Evolutionary conservation across 2,113 vertebrate genomes (phyloP).

Genomic region (Alethe diademata): DNA sequence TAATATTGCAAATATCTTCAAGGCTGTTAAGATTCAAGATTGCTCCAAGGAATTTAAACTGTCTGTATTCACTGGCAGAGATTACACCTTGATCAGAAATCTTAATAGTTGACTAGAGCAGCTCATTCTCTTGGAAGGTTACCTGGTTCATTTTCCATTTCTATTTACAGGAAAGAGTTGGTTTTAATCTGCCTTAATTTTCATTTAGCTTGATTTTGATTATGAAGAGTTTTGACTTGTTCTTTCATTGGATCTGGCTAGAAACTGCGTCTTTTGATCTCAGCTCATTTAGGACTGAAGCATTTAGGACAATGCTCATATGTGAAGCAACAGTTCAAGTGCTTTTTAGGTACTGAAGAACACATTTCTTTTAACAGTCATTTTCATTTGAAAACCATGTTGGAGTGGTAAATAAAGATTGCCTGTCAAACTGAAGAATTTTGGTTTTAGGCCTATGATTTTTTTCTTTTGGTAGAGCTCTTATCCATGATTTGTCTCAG

Average conservation of each 20-base stretch:
- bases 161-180: background rate
- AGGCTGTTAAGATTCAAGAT: background rate
- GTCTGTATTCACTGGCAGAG: background rate
- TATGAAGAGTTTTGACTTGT: background rate
- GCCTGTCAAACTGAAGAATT: background rate
- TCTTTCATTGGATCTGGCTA: background rate
- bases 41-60: background rate
- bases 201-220: background rate
- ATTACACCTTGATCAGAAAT: background rate
- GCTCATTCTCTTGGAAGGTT: background rate
- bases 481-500: background rate
- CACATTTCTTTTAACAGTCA: background rate
- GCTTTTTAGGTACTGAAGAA: background rate
- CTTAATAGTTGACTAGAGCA: background rate
- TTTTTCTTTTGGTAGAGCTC: background rate
- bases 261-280: background rate
- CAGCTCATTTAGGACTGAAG: background rate
- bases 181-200: background rate
- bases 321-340: background rate
- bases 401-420: background rate
- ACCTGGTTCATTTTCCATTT: background rate
- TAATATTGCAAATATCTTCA: background rate
- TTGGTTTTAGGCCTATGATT: background rate
- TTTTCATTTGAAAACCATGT: background rate
- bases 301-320: background rate